These are phyloP conservation scores for Malthinus flaveolus DNA, from an alignment of 2,888 invertebrate genomes.

Conservation along the genomic window DNA sequence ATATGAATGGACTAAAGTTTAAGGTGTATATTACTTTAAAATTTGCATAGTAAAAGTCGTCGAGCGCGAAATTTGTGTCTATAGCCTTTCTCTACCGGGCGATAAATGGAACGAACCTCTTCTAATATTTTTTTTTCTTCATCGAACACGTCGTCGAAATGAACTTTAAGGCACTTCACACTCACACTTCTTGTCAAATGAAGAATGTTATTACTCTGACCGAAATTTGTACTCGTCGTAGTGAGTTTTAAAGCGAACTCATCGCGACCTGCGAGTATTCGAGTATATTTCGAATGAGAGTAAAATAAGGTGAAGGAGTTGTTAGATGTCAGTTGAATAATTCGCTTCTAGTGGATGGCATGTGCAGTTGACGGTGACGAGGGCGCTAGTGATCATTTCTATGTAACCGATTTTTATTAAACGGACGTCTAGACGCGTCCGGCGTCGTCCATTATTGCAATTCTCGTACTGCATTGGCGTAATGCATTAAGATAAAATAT, in stretches of 20 bases:
- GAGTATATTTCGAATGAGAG: not conserved
- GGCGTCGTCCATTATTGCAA: conserved; percentile 25
- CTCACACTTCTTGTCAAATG: conserved; percentile 20
- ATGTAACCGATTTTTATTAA: conserved; percentile 26
- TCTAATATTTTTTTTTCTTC: conserved; percentile 3
- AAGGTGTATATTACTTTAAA: conserved; percentile 42
- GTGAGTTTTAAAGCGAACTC: not conserved
- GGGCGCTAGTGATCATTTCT: conserved; percentile 19
- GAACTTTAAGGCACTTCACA: conserved; percentile 27
- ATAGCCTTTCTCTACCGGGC: conserved; percentile 19
- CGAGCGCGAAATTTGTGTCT: conserved; percentile 35
- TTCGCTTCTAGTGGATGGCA: conserved; percentile 15
- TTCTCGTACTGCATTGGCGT: conserved; percentile 22
- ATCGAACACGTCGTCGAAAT: conserved; percentile 33
- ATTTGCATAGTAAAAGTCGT: conserved; percentile 40
- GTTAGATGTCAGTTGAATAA: conserved; percentile 20
- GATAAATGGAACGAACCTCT: conserved; percentile 21
- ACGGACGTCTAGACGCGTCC: conserved; percentile 27
- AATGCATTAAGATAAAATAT: conserved; percentile 23
- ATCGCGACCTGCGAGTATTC: not conserved
- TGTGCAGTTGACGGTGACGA: conserved; percentile 23
- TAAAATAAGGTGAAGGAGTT: conserved; percentile 10
- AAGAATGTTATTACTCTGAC: conserved; percentile 24
- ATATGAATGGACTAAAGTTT: conserved; percentile 42
- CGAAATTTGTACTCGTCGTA: conserved; percentile 14